Percentiles rank a stretch among this genome's conserved stretches.
phyloP scores from a whole-genome alignment of 2,888 invertebrate species.

The Temnothorax unifasciatus region DNA sequence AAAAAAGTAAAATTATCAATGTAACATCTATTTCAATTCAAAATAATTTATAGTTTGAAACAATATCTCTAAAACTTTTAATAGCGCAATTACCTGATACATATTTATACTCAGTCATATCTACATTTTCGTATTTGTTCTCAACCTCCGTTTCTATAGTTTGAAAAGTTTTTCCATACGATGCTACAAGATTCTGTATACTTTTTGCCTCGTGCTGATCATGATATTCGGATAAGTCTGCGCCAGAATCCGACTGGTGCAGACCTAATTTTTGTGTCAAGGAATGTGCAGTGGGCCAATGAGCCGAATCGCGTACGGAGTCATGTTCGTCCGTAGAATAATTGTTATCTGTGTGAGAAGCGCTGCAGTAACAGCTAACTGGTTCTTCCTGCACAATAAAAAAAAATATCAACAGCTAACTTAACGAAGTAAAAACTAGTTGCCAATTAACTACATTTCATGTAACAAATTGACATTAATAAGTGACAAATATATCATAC shows the following conservation, averaged over 20 bases:
- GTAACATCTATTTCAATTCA: constrained; percentile 48
- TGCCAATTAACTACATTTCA: background rate
- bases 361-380: constrained; percentile 91
- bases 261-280: constrained; percentile 86
- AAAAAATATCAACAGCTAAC: constrained; percentile 28
- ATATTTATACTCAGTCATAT: constrained; percentile 58
- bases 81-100: constrained; percentile 58
- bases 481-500: constrained; percentile 72
- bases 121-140: constrained; percentile 64
- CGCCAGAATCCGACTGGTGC: constrained; percentile 91
- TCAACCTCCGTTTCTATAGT: constrained; percentile 71
- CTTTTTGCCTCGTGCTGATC: constrained; percentile 85
- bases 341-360: constrained; percentile 92
- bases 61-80: constrained; percentile 35
- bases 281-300: constrained; percentile 78
- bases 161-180: constrained; percentile 78
- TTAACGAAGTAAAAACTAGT: background rate
- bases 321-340: constrained; percentile 92
- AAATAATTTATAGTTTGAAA: constrained; percentile 60
- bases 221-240: constrained; percentile 90
- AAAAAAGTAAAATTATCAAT: constrained; percentile 41
- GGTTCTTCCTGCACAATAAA: constrained; percentile 85
- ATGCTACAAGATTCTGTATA: constrained; percentile 85
- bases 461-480: constrained; percentile 36
- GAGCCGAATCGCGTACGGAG: constrained; percentile 87